Base-by-base conservation (phyloP, 2,888 invertebrate species). In the Morpho helenor region DNA sequence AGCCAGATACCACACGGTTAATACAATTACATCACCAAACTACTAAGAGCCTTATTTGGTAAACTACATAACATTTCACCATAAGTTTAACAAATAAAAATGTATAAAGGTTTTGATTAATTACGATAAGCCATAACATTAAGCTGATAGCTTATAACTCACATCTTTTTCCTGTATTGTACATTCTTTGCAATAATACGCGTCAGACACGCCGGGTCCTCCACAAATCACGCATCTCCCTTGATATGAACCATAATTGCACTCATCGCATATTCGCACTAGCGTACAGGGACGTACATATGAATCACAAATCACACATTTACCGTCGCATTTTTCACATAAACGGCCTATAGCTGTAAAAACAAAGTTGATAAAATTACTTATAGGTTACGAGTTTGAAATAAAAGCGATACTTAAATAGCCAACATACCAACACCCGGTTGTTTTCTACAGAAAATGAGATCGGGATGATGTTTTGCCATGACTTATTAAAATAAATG, bases 381-480 rank as follows among this genome's bases (percentile, higher is more conserved):
- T 31, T 87, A 85, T 66, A 62, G 61, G 71, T 64, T 23, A 52
- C 16, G n/a, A 40, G 22, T 0, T 4, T 4, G 5, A n/a, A 46
- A 46, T 31, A 31, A 31, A 31, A 31, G 31, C 41, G 4, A 39
- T 3, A 10, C 49, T n/a, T 23, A 22, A n/a, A 39, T 40, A 43
- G 8, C 8, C 42, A 41, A 50, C 94, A 91, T 84, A 96, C 96
- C 97, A 52, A 99, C 99, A 47, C 99, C 99, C 0, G 99, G 98
- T 82, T 99, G 99, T 92, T 99, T 99, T 60, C 99, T 93, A 75
- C 99, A 99, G 81, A 99, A 99, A 73, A 99, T 99, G 66, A 99
- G 93, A 94, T 99, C 99, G 8, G 99, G 99, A 95, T 99, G 99
- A 96, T 99, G 99, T 80, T 99, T 99, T 16, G 99, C 99, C 99